phyloP scores from a whole-genome alignment of 2,113 vertebrate genomes.

The Orycteropus afer region DNA sequence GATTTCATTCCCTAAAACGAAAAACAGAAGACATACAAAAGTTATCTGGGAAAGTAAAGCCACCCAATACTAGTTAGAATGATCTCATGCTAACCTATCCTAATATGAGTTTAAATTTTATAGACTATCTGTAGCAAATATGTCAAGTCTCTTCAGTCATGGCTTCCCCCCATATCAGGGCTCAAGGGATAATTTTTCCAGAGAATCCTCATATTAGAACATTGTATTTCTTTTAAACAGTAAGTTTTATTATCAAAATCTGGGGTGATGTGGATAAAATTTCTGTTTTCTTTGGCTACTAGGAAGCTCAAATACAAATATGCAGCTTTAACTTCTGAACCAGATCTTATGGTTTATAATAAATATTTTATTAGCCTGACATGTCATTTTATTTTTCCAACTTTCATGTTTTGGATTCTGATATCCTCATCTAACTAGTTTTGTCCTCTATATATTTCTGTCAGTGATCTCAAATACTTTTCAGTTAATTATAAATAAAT shows the following conservation, averaged over 20 bases:
- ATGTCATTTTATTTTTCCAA: conserved; percentile 39
- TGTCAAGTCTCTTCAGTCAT: background rate
- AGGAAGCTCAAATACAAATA: background rate
- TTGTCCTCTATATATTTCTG: conserved; percentile 4
- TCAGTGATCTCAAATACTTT: conserved; percentile 1
- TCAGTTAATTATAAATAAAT: conserved; percentile 19
- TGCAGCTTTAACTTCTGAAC: conserved; percentile 14
- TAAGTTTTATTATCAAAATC: background rate
- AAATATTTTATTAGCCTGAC: background rate
- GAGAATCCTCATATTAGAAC: background rate
- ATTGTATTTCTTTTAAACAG: background rate
- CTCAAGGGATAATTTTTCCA: background rate
- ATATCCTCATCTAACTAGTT: background rate
- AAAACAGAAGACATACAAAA: background rate
- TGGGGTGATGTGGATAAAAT: background rate
- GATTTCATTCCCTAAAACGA: background rate
- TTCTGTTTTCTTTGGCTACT: background rate
- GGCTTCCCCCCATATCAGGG: background rate
- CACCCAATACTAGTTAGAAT: background rate
- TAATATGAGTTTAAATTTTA: background rate
- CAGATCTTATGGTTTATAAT: background rate
- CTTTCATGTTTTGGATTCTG: conserved; percentile 9
- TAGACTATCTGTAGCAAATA: background rate
- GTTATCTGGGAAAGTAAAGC: background rate
- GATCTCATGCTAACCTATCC: background rate